Percentiles rank a stretch among this genome's conserved stretches.
Evolutionary conservation across 2,888 invertebrate genomes (phyloP).

Genomic region (Watsonalla binaria): DNA sequence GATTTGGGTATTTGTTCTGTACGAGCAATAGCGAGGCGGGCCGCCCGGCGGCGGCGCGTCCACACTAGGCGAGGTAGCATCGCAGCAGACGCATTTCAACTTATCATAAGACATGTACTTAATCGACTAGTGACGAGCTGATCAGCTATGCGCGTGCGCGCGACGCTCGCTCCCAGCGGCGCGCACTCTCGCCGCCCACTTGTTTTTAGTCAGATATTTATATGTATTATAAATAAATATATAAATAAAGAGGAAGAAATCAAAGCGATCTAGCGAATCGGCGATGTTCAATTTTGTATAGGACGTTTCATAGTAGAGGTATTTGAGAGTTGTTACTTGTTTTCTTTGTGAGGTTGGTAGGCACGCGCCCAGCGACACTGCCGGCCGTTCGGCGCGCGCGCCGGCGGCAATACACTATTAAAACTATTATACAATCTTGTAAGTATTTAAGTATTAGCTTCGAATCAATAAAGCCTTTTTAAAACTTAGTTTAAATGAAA

Average conservation of each 20-base stretch:
- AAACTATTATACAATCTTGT: conserved; percentile 75
- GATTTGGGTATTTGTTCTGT: conserved; percentile 73
- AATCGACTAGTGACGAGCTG: conserved; percentile 63
- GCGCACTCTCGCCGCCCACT: conserved; percentile 62
- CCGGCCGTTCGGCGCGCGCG: conserved; percentile 17
- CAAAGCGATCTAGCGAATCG: conserved; percentile 72
- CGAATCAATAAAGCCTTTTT: conserved; percentile 77
- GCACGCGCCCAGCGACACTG: conserved; percentile 31
- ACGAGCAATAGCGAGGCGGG: conserved; percentile 58
- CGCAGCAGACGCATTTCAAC: conserved; percentile 76
- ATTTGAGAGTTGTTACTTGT: conserved; percentile 72
- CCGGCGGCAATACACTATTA: conserved; percentile 38
- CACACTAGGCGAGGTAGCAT: conserved; percentile 67
- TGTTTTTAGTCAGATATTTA: conserved; percentile 51
- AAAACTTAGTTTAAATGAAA: conserved; percentile 69
- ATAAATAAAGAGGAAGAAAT: conserved; percentile 30
- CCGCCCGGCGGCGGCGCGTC: conserved; percentile 19
- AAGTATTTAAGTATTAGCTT: conserved; percentile 79
- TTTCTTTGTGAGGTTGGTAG: conserved; percentile 63
- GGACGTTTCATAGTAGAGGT: conserved; percentile 76
- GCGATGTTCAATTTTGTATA: conserved; percentile 78
- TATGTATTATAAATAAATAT: conserved; percentile 17
- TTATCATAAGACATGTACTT: conserved; percentile 75
- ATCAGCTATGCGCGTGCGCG: conserved; percentile 47
- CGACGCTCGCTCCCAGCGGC: conserved; percentile 59